Evolutionary conservation across 2,113 vertebrate genomes (phyloP).

Genomic region (Nematolebias whitei): DNA sequence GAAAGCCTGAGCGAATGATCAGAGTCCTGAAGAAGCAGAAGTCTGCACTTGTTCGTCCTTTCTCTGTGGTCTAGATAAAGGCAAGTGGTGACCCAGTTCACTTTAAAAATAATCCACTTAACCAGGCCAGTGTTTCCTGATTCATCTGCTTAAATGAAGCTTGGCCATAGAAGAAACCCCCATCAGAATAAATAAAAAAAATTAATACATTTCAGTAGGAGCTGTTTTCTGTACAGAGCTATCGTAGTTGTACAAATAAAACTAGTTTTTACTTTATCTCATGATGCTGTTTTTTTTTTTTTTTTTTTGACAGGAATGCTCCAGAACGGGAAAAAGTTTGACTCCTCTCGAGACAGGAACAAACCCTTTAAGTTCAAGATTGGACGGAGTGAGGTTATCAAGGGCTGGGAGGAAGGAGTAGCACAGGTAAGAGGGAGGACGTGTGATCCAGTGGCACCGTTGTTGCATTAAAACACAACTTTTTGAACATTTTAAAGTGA

Average conservation of each 20-base stretch:
- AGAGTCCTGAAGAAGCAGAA: constrained; percentile 36
- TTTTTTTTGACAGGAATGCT: constrained; percentile 86
- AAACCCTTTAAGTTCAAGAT: constrained; percentile 98
- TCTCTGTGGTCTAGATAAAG: constrained; percentile 59
- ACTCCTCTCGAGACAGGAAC: constrained; percentile 98
- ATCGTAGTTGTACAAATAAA: not conserved
- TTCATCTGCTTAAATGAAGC: constrained; percentile 65
- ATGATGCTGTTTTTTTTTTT: not conserved
- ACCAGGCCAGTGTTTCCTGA: constrained; percentile 74
- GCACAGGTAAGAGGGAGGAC: constrained; percentile 85
- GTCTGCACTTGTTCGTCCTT: constrained; percentile 37
- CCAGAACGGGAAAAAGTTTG: constrained; percentile 98
- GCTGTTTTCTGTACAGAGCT: too few relatives aligned
- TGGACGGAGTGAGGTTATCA: constrained; percentile 95
- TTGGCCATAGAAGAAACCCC: constrained; percentile 47
- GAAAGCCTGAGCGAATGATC: constrained; percentile 26
- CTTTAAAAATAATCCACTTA: constrained; percentile 75
- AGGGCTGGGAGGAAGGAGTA: constrained; percentile 97
- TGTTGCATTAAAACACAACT: too few relatives aligned
- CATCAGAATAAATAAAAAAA: constrained; percentile 22
- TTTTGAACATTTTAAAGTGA: too few relatives aligned
- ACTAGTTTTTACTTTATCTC: not conserved
- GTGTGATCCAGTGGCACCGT: too few relatives aligned
- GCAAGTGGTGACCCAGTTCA: constrained; percentile 73
- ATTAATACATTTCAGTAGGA: too few relatives aligned